Base-by-base conservation (phyloP, 1,140 invertebrate species). In the Pissodes strobi region DNA sequence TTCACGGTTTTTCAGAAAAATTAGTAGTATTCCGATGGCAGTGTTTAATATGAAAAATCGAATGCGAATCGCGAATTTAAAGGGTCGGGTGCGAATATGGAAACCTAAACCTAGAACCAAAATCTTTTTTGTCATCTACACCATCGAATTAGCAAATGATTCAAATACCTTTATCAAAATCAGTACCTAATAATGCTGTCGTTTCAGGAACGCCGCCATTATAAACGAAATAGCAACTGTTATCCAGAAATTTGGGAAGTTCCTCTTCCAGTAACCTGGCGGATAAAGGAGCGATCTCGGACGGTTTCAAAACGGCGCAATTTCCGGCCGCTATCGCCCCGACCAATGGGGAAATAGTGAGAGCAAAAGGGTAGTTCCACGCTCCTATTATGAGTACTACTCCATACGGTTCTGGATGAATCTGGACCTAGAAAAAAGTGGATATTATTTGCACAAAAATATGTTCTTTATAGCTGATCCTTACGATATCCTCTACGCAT, bases 311-410 rank as follows among this genome's bases (percentile, higher is more conserved):
- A 25, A 99, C 82, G n/a, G 90, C 91, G 80, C 90, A 90, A 80
- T 99, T 98, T 21, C 95, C 97, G 46, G 94, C 94, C 19, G 95
- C 93, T 45, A 99, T 88, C 0, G 95, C 95, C 1, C 66, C 69
- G n/a, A 95, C 55, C 1, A 79, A 65, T 10, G 90, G 89, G 12
- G 82, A 72, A 3, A 98, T 68, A 1, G 87, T 79, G 45, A 98
- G 79, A 69, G 93, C 90, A 19, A 99, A 71, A 0, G 97, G 97
- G 80, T 98, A 99, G 82, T 99, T 99, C 96, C 97, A 99, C 0
- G 96, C 88, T 4, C 93, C 92, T 13, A 99, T 91, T 0, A 98
- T 83, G 1, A 99, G 82, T 2, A 89, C 88, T n/a, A 93, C 89
- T 21, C 92, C 92, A 74, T 89, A 93, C 1, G 97, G 97, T 72